phyloP scores from a whole-genome alignment of 2,797 vertebrate species.

The Pantherophis alleghaniensis region DNA sequence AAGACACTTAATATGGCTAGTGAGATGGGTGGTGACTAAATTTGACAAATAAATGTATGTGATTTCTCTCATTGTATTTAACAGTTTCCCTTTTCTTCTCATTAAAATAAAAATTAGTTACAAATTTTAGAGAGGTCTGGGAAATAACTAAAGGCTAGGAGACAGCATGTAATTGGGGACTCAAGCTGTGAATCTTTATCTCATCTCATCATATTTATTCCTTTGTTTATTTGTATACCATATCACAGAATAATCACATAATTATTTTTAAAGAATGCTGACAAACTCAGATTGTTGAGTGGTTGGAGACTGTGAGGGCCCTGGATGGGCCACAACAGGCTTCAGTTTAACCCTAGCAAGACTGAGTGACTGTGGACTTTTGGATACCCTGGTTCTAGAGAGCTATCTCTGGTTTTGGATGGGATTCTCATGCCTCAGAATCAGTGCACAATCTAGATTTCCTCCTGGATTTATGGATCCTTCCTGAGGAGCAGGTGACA shows the following conservation, averaged over 20 bases:
- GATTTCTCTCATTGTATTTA: background rate
- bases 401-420: background rate
- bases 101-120: background rate
- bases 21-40: background rate
- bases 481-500: background rate
- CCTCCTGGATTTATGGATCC: background rate
- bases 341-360: background rate
- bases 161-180: background rate
- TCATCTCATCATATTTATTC: background rate
- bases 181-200: background rate
- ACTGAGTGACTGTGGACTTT: background rate
- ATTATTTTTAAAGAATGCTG: background rate
- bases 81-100: background rate
- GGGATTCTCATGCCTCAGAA: background rate
- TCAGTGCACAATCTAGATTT: background rate
- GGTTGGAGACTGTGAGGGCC: background rate
- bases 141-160: background rate
- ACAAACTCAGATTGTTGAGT: background rate
- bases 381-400: background rate
- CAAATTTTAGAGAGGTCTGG: background rate
- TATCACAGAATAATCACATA: background rate
- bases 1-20: background rate
- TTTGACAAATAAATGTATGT: background rate
- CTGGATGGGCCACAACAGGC: background rate
- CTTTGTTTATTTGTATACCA: background rate